phyloP scores from a whole-genome alignment of 2,888 invertebrate species.

The Plagodis dolabraria region DNA sequence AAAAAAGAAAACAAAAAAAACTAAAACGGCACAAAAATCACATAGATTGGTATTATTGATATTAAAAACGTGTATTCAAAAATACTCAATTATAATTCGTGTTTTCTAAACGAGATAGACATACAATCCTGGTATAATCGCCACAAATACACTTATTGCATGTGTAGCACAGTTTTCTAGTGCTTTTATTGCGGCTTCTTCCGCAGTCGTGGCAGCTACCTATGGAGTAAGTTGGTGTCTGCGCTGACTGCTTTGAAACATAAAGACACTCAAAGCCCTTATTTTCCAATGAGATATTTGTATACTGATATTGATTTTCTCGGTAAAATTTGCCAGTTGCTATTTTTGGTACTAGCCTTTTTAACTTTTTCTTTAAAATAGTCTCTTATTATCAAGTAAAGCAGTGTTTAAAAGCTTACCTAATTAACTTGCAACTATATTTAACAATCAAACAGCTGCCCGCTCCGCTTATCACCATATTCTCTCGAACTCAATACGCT shows the following conservation, averaged over 20 bases:
- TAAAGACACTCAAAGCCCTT: too few relatives aligned
- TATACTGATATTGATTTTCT: too few relatives aligned
- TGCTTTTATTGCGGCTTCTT: not conserved
- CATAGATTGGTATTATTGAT: not conserved
- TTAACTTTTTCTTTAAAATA: too few relatives aligned
- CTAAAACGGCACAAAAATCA: not conserved
- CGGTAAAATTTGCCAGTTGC: too few relatives aligned
- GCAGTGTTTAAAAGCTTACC: too few relatives aligned
- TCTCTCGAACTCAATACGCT: constrained; percentile 22
- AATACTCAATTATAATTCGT: not conserved
- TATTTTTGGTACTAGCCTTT: too few relatives aligned
- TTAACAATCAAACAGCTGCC: not conserved
- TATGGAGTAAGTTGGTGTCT: not conserved
- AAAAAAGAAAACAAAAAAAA: too few relatives aligned
- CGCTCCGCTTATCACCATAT: constrained; percentile 14
- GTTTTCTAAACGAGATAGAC: not conserved
- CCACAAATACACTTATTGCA: not conserved
- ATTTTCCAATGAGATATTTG: too few relatives aligned
- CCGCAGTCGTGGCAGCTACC: not conserved
- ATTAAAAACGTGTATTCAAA: not conserved
- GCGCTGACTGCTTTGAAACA: not conserved
- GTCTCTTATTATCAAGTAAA: too few relatives aligned
- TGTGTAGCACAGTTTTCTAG: not conserved
- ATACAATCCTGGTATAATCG: not conserved
- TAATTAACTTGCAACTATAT: too few relatives aligned